Evolutionary conservation across 2,113 vertebrate genomes (phyloP).

Genomic region (Albula glossodonta): DNA sequence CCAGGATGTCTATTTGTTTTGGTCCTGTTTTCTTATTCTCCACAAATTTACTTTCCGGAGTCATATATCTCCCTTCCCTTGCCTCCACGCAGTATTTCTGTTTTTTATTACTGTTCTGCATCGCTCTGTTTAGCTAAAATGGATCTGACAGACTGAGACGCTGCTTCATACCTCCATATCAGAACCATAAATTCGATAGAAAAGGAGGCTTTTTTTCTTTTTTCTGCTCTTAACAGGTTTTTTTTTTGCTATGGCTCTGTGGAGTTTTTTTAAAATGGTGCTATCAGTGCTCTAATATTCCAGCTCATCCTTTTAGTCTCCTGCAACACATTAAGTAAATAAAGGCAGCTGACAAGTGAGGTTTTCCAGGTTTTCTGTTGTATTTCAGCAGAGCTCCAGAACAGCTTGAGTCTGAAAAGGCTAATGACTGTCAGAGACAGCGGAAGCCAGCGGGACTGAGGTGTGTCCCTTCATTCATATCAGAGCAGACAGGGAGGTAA

Average conservation of each 20-base stretch:
- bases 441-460: constrained; percentile 26
- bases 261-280: constrained; percentile 33
- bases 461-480: constrained; percentile 50
- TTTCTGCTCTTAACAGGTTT: constrained; percentile 22
- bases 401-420: constrained; percentile 34
- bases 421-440: constrained; percentile 26
- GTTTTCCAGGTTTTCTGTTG: constrained; percentile 30
- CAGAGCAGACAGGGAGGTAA: constrained; percentile 45
- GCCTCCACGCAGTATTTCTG: constrained; percentile 29
- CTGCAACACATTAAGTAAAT: constrained; percentile 45
- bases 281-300: constrained; percentile 36
- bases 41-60: constrained; percentile 21
- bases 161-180: constrained; percentile 46
- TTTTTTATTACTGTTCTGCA: constrained; percentile 46
- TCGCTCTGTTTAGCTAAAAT: constrained; percentile 57
- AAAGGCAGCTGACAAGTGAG: constrained; percentile 40
- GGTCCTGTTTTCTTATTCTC: constrained; percentile 30
- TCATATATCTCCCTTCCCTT: constrained; percentile 26
- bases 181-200: constrained; percentile 51
- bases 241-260: constrained; percentile 12
- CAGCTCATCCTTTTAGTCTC: constrained; percentile 52
- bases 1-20: constrained; percentile 41
- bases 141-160: constrained; percentile 49
- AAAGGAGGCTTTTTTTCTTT: constrained; percentile 3
- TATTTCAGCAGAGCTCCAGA: constrained; percentile 23